Conservation (phyloP, 53 echinoderm and acorn worm genomes). For the Apostichopus leukothele region DNA sequence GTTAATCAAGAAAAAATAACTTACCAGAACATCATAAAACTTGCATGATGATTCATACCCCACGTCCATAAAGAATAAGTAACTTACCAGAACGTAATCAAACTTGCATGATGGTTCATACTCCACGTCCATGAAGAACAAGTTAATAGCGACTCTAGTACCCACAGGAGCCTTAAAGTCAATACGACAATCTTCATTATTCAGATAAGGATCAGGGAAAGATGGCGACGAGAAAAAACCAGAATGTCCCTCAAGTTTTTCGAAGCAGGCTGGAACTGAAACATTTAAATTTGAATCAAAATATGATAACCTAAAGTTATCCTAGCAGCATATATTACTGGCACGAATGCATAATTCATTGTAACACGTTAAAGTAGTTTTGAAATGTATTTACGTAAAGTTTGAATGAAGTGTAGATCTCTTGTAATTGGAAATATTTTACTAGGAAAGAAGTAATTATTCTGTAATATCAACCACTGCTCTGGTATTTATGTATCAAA, state of each 20-base stretch:
- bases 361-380: too few species aligned
- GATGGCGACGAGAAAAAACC: conserved; percentile 61
- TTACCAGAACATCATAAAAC: background rate
- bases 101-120: conserved; percentile 65
- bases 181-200: conserved; percentile 62
- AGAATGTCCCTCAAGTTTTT: background rate
- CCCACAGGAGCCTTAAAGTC: conserved; percentile 53
- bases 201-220: conserved; percentile 63
- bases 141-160: conserved; percentile 53
- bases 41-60: background rate
- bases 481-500: too few species aligned
- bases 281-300: background rate
- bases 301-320: too few species aligned
- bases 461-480: too few species aligned
- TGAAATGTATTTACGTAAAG: too few species aligned
- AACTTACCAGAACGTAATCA: conserved; percentile 64
- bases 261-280: background rate
- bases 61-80: background rate
- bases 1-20: conserved; percentile 56
- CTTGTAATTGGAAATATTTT: too few species aligned
- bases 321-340: too few species aligned
- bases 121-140: conserved; percentile 71
- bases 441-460: too few species aligned
- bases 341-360: too few species aligned
- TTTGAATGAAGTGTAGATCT: too few species aligned